These are phyloP conservation scores for Tribolium castaneum DNA, from an alignment of 1,140 invertebrate species.

Conservation along the genomic window DNA sequence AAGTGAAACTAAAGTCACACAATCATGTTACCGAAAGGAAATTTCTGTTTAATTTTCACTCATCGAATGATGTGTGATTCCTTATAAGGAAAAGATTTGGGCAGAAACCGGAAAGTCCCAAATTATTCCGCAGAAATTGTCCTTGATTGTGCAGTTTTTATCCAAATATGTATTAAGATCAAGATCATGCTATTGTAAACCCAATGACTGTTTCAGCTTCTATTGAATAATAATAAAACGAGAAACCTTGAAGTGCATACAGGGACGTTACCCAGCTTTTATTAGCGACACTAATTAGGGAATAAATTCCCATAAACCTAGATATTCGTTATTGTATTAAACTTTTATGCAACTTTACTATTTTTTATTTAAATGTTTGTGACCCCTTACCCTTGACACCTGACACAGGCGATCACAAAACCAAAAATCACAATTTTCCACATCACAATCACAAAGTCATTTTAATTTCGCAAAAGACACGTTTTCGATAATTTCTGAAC, in stretches of 20 bases:
- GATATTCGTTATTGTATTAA: too few relatives aligned
- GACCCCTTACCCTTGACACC: slow-evolving; percentile 6
- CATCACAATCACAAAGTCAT: slow-evolving; percentile 7
- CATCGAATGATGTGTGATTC: not conserved
- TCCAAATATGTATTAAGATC: slow-evolving; percentile 1
- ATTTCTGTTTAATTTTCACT: not conserved
- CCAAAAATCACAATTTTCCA: slow-evolving; percentile 5
- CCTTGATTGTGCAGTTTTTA: not conserved
- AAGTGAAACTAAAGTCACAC: slow-evolving; percentile 2
- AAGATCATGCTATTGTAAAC: not conserved
- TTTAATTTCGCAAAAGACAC: not conserved
- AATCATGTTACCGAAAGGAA: not conserved
- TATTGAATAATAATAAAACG: not conserved
- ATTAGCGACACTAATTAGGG: slow-evolving; percentile 4
- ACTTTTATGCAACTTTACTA: too few relatives aligned
- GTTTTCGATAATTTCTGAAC: not conserved
- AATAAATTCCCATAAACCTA: not conserved
- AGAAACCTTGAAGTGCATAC: slow-evolving; percentile 19
- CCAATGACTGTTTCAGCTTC: not conserved
- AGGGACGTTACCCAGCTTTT: not conserved
- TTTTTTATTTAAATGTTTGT: too few relatives aligned
- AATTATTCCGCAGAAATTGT: not conserved
- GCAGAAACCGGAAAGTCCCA: not conserved
- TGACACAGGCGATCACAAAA: not conserved
- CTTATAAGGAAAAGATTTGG: not conserved